A percentile compares a stretch with the other conserved stretches of the same genome.
Conservation (phyloP, 2,113 vertebrate species). For the Azemiops feae region DNA sequence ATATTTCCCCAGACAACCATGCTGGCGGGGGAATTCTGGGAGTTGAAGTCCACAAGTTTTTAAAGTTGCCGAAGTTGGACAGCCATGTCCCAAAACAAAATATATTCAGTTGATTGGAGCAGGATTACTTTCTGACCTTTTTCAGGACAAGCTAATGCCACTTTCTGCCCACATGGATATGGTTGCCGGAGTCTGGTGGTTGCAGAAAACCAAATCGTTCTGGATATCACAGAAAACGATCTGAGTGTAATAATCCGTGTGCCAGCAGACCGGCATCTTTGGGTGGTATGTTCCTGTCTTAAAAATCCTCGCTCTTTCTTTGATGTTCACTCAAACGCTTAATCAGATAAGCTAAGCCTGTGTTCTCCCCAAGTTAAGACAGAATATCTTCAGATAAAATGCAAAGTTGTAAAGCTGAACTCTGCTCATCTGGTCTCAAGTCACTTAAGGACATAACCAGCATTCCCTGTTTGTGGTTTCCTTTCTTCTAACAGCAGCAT, state of each 20-base stretch:
- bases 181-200: slow-evolving; percentile 88
- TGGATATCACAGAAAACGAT: slow-evolving; percentile 88
- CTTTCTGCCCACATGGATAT: slow-evolving; percentile 90
- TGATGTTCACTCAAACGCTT: not conserved
- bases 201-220: slow-evolving; percentile 81
- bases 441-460: not conserved
- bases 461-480: not conserved
- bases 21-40: not conserved
- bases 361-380: not conserved
- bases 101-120: not conserved
- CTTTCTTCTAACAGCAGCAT: not conserved
- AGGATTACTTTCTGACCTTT: not conserved
- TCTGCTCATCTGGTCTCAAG: not conserved
- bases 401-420: not conserved
- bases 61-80: not conserved
- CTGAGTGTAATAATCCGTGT: slow-evolving; percentile 84
- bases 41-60: not conserved
- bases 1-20: too few relatives aligned
- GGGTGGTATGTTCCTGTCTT: slow-evolving; percentile 80
- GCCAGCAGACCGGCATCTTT: slow-evolving; percentile 82
- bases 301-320: not conserved
- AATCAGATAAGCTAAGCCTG: not conserved
- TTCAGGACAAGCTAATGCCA: slow-evolving; percentile 83
- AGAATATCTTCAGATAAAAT: too few relatives aligned
- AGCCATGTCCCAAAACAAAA: not conserved